Percentiles rank a stretch among this genome's conserved stretches.
Evolutionary conservation across 1,140 invertebrate genomes (phyloP).

Genomic region (Lordiphosa collinella): DNA sequence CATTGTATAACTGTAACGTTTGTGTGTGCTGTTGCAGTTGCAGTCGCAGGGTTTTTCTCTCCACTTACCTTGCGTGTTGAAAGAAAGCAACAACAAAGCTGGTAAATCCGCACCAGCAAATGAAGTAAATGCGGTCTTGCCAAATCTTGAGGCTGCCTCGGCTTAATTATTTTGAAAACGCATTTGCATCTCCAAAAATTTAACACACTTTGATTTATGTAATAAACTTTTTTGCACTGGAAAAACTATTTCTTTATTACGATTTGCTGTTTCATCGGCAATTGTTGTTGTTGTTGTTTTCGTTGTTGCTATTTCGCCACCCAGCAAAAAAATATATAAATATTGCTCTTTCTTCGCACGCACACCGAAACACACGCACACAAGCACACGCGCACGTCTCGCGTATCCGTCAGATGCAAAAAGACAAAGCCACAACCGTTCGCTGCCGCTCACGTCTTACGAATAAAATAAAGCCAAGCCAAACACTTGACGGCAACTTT

Average conservation of each 20-base stretch:
- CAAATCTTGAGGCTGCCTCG: slow-evolving; percentile 32
- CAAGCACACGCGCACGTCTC: slow-evolving; percentile 31
- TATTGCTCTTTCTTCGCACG: slow-evolving; percentile 74
- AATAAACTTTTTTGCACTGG: slow-evolving; percentile 50
- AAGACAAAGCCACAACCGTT: slow-evolving; percentile 73
- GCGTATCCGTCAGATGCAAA: slow-evolving; percentile 63
- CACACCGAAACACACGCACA: slow-evolving; percentile 30
- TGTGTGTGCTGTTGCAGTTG: slow-evolving; percentile 7
- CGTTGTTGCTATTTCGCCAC: slow-evolving; percentile 49
- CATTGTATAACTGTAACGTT: slow-evolving; percentile 52
- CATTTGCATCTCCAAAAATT: slow-evolving; percentile 28
- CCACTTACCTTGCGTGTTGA: neutral
- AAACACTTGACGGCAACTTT: slow-evolving; percentile 44
- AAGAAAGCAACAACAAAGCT: too few relatives aligned
- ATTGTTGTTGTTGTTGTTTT: slow-evolving; percentile 3
- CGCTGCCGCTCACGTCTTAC: slow-evolving; percentile 65
- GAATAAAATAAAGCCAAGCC: slow-evolving; percentile 51
- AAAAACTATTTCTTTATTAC: slow-evolving; percentile 54
- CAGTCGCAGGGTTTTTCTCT: neutral
- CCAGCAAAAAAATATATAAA: slow-evolving; percentile 40
- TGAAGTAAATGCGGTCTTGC: slow-evolving; percentile 29
- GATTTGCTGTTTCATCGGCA: slow-evolving; percentile 8
- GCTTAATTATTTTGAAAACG: slow-evolving; percentile 46
- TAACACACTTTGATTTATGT: slow-evolving; percentile 52
- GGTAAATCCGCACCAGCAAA: slow-evolving; percentile 1